These are phyloP conservation scores for Acridotheres tristis DNA, from an alignment of 2,797 vertebrate species.

Conservation along the genomic window DNA sequence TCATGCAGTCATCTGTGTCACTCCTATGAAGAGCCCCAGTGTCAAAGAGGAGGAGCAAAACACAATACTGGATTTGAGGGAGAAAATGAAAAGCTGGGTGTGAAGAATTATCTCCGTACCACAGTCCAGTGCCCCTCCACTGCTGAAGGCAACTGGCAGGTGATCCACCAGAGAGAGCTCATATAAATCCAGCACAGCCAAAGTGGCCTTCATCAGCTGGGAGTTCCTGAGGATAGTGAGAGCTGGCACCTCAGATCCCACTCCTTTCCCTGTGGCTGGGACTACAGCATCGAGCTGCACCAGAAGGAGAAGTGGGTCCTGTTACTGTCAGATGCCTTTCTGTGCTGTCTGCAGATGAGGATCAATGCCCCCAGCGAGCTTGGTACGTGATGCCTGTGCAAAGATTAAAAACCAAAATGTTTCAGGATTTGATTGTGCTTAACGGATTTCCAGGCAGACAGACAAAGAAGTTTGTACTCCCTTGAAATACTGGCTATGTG, in stretches of 20 bases:
- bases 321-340: neutral
- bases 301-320: neutral
- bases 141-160: neutral
- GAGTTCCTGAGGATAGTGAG: neutral
- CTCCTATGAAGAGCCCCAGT: neutral
- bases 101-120: neutral
- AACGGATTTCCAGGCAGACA: neutral
- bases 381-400: accelerated
- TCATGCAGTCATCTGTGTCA: neutral
- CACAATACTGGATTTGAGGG: neutral
- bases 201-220: neutral
- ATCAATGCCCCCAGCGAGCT: neutral
- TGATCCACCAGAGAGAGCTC: neutral
- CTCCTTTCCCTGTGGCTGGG: neutral
- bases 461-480: neutral
- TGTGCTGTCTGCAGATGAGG: neutral
- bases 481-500: neutral
- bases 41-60: neutral
- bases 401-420: neutral
- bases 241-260: neutral
- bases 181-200: neutral
- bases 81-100: neutral
- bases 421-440: neutral
- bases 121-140: neutral
- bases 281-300: neutral